phyloP scores from a whole-genome alignment of 2,888 invertebrate genomes.

The Torymus tubicola region DNA sequence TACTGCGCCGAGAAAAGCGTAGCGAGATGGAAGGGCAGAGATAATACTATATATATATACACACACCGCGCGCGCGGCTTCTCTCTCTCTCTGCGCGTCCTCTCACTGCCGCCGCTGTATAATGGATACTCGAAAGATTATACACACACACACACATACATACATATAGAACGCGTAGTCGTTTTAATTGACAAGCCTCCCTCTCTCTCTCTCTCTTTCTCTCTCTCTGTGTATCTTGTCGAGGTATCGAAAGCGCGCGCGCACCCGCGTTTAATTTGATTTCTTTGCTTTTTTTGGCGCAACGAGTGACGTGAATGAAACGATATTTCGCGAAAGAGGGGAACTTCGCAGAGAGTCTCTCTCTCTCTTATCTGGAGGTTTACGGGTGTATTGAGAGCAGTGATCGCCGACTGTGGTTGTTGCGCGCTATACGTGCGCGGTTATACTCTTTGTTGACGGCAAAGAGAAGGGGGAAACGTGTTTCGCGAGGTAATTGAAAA shows the following conservation, averaged over 20 bases:
- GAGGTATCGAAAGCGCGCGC: slow-evolving; percentile 73
- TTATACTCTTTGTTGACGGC: too few relatives aligned
- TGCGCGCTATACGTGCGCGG: too few relatives aligned
- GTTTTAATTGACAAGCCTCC: slow-evolving; percentile 70
- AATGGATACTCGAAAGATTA: slow-evolving; percentile 74
- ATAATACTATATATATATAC: slow-evolving; percentile 56
- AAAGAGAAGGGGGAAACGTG: too few relatives aligned
- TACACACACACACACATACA: slow-evolving; percentile 60
- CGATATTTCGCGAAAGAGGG: not conserved
- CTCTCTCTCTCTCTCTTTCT: slow-evolving; percentile 31
- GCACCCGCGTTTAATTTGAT: slow-evolving; percentile 69
- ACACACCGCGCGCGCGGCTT: slow-evolving; percentile 61
- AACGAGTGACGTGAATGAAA: not conserved
- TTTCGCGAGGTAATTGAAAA: too few relatives aligned
- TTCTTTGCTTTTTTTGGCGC: slow-evolving; percentile 71
- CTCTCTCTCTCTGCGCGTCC: slow-evolving; percentile 60
- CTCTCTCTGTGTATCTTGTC: slow-evolving; percentile 71
- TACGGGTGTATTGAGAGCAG: too few relatives aligned
- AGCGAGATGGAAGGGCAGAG: slow-evolving; percentile 67
- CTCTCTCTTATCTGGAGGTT: too few relatives aligned
- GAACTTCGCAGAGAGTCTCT: too few relatives aligned
- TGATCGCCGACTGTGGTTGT: too few relatives aligned
- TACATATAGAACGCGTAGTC: slow-evolving; percentile 54
- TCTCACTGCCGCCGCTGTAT: slow-evolving; percentile 39
- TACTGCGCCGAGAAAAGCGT: slow-evolving; percentile 39